Base-by-base conservation (phyloP, 2,888 invertebrate species). In the Mechanitis messenoides region DNA sequence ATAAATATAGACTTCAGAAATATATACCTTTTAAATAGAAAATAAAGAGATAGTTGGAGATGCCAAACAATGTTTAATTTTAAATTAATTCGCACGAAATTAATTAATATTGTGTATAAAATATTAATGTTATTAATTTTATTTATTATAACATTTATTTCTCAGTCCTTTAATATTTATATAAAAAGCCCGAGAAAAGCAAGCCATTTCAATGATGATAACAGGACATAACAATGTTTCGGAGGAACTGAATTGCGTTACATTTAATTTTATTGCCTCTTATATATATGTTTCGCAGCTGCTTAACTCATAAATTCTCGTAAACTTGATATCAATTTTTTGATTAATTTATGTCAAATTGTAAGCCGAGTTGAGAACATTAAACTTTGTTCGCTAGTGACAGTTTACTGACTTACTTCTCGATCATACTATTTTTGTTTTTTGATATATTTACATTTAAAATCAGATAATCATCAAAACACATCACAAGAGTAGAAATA, bases 251-350 rank as follows among this genome's bases (percentile, higher is more conserved):
- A 65, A 61, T 63, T 55, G 59, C 65, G 62, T 74, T 74, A 75
- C 74, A 76, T 76, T 76, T 76, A 69, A 70, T 76, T 72, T 76
- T 75, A 76, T 74, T 68, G 68, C 71, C 67, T 53, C 69, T 71
- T 74, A 72, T 69, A 74, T 72, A 72, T 68, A 65, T 65, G 69
- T 66, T 69, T 60, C 58, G 64, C 68, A 61, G 61, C 59, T 59
- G 65, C 69, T 67, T 65, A 20, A 67, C 20, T 20, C 20, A 20
- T 20, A 20, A 20, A 20, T 20, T 20, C 66, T 67, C 65, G 64
- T 70, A 72, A 71, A 71, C 67, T 69, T 60, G 60, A 61, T 67
- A 71, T 71, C 66, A 68, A 72, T 72, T 71, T 70, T 20, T 72
- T 71, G 72, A 66, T 62, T 71, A 68, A 71, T 72, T 71, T 70